phyloP scores from a whole-genome alignment of 2,113 vertebrate genomes.

The Riparia riparia region DNA sequence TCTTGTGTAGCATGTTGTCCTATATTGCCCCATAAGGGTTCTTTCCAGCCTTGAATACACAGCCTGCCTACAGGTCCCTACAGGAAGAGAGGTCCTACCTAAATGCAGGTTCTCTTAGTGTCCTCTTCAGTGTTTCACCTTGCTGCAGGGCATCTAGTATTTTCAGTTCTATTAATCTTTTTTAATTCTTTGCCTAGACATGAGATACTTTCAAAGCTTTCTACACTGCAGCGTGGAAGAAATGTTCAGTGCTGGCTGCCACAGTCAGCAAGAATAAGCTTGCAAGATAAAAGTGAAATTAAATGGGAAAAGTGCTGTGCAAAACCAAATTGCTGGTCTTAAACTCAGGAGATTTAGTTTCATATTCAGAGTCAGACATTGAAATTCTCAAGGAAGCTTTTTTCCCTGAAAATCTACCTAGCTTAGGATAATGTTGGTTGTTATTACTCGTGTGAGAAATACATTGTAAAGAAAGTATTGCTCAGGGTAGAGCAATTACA shows the following conservation, averaged over 20 bases:
- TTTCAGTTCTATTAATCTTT: background rate
- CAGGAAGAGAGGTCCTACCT: background rate
- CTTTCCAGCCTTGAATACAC: background rate
- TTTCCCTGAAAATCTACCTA: background rate
- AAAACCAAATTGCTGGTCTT: background rate
- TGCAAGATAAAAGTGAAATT: background rate
- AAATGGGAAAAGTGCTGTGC: background rate
- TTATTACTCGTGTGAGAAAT: background rate
- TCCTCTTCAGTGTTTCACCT: background rate
- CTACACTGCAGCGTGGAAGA: background rate
- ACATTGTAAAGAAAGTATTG: background rate
- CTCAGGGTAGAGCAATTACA: background rate
- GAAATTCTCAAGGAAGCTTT: background rate
- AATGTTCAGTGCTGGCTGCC: background rate
- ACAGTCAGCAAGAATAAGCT: background rate
- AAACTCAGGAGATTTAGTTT: background rate
- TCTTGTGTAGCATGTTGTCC: background rate
- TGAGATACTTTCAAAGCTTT: background rate
- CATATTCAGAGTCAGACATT: background rate
- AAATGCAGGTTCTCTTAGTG: background rate
- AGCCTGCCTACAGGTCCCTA: background rate
- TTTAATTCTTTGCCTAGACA: background rate
- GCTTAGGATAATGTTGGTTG: background rate
- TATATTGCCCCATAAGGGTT: background rate
- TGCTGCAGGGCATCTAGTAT: background rate